Evolutionary conservation across 2,797 vertebrate species (phyloP).

Genomic region (Balearica regulorum): DNA sequence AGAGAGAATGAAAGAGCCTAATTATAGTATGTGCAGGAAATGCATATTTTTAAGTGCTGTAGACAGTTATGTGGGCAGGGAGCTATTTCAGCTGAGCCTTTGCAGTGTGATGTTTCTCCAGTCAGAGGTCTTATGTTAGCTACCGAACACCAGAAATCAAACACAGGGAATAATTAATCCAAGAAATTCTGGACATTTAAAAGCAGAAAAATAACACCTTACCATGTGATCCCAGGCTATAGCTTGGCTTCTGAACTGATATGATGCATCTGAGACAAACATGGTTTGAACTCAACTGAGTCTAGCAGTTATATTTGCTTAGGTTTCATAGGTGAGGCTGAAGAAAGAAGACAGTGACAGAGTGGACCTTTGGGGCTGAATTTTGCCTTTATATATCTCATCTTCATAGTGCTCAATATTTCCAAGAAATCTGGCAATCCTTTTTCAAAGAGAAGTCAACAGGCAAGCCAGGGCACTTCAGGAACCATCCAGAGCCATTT

Average conservation of each 20-base stretch:
- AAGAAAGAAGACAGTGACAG: neutral
- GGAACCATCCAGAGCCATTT: neutral
- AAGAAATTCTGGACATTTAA: neutral
- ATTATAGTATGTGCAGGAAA: slow-evolving; percentile 42
- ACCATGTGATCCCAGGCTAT: neutral
- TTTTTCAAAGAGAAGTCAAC: neutral
- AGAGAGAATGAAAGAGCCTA: slow-evolving; percentile 30
- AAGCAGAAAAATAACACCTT: neutral
- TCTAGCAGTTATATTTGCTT: neutral
- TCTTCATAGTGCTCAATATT: neutral
- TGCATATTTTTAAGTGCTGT: slow-evolving; percentile 14
- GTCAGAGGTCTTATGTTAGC: slow-evolving; percentile 3
- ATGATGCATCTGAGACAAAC: neutral
- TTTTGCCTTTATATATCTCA: neutral
- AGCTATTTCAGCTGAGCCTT: slow-evolving; percentile 31
- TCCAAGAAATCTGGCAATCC: neutral
- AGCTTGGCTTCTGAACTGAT: neutral
- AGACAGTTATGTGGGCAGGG: slow-evolving; percentile 43
- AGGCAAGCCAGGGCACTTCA: neutral
- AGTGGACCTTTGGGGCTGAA: neutral
- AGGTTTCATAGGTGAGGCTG: neutral
- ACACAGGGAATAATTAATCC: neutral
- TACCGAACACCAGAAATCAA: neutral
- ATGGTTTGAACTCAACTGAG: neutral
- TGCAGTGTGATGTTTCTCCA: neutral